Percentiles rank a stretch among this genome's conserved stretches.
phyloP scores from a whole-genome alignment of 1,140 invertebrate species.

The Bemisia tabaci region DNA sequence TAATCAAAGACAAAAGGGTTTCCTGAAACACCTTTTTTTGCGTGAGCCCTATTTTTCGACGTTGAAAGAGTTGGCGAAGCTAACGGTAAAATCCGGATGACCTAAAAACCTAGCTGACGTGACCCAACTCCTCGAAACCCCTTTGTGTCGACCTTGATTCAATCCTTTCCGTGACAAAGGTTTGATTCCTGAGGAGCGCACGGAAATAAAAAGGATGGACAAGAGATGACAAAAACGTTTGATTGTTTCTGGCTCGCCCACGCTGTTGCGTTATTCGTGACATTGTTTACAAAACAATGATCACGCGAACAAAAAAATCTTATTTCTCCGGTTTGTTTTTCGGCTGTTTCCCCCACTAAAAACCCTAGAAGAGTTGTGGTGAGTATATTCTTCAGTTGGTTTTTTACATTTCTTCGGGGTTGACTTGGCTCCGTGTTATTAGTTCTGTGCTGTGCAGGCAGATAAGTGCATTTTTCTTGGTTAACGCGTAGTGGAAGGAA shows the following conservation, averaged over 20 bases:
- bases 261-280: background rate
- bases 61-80: background rate
- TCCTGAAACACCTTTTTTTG: background rate
- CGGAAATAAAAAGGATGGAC: background rate
- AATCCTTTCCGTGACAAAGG: background rate
- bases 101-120: background rate
- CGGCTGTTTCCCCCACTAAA: no score
- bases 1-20: background rate
- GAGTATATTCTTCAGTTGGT: no score
- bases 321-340: background rate
- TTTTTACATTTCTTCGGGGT: no score
- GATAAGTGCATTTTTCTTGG: no score
- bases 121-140: no score
- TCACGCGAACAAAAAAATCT: background rate
- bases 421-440: no score
- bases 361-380: no score
- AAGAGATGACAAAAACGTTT: background rate
- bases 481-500: no score
- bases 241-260: background rate
- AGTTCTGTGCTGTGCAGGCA: no score
- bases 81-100: background rate
- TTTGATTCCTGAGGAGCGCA: background rate
- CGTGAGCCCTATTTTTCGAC: background rate
- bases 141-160: no score
- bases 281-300: background rate